Evolutionary conservation across 2,888 invertebrate genomes (phyloP).

Genomic region (Patella pellucida): DNA sequence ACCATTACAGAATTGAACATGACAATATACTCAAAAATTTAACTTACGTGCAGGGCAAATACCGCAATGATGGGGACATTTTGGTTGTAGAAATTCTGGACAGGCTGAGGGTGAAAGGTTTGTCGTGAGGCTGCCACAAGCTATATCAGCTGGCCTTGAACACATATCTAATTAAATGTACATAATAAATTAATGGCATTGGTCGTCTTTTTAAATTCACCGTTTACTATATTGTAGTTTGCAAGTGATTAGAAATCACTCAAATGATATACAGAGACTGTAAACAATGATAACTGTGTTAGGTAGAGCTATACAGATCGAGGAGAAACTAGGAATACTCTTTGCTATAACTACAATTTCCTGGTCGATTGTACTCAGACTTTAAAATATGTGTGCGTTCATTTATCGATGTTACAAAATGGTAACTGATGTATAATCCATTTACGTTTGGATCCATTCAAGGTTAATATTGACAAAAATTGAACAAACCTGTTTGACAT

Average conservation of each 20-base stretch:
- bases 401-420: too few species aligned
- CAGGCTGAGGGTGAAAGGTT: neutral
- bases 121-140: neutral
- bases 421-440: too few species aligned
- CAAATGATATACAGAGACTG: too few species aligned
- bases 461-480: neutral
- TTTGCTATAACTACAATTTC: too few species aligned
- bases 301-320: too few species aligned
- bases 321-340: too few species aligned
- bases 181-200: neutral
- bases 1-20: neutral
- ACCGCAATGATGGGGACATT: neutral
- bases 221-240: neutral
- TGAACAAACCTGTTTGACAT: neutral
- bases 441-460: too few species aligned
- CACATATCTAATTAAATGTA: neutral
- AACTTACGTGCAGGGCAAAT: neutral
- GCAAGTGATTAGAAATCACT: neutral
- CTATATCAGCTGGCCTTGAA: neutral
- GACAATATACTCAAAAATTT: too few species aligned
- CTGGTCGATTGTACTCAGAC: too few species aligned
- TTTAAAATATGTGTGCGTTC: too few species aligned
- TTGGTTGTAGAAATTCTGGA: neutral
- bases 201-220: neutral
- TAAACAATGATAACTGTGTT: too few species aligned